Evolutionary conservation across 2,888 invertebrate genomes (phyloP), one percentile per base, ranked within the genome.

Genomic region (Ptychoptera contaminata): DNA sequence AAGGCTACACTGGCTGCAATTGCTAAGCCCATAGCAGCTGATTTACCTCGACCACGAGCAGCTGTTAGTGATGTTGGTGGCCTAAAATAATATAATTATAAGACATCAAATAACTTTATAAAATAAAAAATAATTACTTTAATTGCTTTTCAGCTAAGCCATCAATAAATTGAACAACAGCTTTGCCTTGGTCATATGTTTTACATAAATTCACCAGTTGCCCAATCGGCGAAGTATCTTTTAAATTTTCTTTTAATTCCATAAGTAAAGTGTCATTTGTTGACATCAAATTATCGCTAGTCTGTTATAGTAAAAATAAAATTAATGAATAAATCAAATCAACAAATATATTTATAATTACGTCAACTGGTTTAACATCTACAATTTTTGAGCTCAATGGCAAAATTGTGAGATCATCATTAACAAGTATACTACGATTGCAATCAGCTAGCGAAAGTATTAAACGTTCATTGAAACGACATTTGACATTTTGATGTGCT

Each of bases 11-110:
- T 83, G 0, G 82, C 86, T 8, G 88, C 83, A 12, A 99, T 81
- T 0, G 96, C 80, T 15, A 99, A 70, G 1, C 97, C 97, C 37
- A 99, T 70, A 4, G 96, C 90, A 1, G 98, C 98, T 0, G 97
- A 98, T 69, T 99, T 99, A 51, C 98, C 98, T 45, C 98, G 76
- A 34, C 98, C 97, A 69, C 98, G 76, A 6, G 93, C 85, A 14
- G 98, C 97, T 0, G 97, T 98, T 48, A 99, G 68, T 2, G 91
- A 88, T 45, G 96, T 91, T 0, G 96, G 97, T 1, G 90, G 86
- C 50, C 85, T 77, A 49, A 77, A 62, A 6, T 32, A 9, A 32
- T 11, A 7, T 7, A 78, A 76, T 43, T 23, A 23, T 5, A 23
- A 15, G 30, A 30, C 29, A 15, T 23, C 37, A 36, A 46, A 36